Evolutionary conservation across 1,140 invertebrate species (phyloP).

Genomic region (Drosophila sproati): DNA sequence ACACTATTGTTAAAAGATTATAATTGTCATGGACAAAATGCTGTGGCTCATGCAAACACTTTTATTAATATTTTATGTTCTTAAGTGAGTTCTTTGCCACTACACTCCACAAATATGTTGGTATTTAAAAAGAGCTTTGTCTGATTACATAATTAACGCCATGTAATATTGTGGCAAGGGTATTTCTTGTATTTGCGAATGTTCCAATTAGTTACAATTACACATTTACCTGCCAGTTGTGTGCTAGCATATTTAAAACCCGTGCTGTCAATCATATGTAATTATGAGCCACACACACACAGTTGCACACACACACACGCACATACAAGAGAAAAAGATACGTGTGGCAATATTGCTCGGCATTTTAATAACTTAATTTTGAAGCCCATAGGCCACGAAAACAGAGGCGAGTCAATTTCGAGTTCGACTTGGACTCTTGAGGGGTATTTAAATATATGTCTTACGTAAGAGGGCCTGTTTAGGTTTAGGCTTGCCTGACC

Average conservation of each 20-base stretch:
- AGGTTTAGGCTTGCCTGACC: slow-evolving; percentile 67
- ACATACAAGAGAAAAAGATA: slow-evolving; percentile 6
- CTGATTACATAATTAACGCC: not conserved
- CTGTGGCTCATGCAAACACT: no score
- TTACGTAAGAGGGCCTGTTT: slow-evolving; percentile 61
- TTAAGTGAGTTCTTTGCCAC: no score
- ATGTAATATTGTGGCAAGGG: not conserved
- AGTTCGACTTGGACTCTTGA: not conserved
- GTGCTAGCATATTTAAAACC: slow-evolving; percentile 24
- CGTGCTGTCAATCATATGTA: slow-evolving; percentile 56
- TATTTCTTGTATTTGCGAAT: slow-evolving; percentile 4
- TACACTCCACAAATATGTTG: no score
- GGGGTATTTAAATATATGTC: slow-evolving; percentile 71
- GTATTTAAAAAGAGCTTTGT: no score
- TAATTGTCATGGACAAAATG: no score
- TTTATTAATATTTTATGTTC: no score
- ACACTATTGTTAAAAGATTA: no score
- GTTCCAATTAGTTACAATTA: slow-evolving; percentile 37
- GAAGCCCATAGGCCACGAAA: slow-evolving; percentile 61
- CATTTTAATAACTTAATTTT: slow-evolving; percentile 76
- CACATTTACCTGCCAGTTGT: slow-evolving; percentile 10
- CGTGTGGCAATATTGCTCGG: slow-evolving; percentile 28
- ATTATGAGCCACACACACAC: slow-evolving; percentile 44
- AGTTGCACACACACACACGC: slow-evolving; percentile 18
- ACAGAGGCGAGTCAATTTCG: slow-evolving; percentile 4